Evolutionary conservation across 2,797 vertebrate genomes (phyloP).

Genomic region (Mareca penelope): DNA sequence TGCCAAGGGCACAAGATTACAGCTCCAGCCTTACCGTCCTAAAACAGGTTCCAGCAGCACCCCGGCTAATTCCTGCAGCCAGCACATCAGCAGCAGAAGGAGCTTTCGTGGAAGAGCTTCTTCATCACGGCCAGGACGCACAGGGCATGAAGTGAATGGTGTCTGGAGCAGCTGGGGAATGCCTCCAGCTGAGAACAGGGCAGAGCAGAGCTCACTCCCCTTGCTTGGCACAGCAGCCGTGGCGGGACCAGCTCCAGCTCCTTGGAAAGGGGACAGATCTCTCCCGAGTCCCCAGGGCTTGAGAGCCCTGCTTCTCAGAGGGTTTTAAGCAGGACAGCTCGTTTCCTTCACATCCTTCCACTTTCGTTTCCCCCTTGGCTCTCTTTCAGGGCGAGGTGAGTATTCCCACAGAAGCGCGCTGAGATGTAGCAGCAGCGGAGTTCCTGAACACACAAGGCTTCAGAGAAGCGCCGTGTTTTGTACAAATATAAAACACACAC

Average conservation of each 20-base stretch:
- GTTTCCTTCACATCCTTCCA: not conserved
- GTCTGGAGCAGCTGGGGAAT: not conserved
- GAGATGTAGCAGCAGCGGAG: not conserved
- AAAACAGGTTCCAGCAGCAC: not conserved
- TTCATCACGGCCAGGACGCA: accelerated
- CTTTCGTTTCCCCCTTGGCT: not conserved
- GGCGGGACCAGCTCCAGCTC: not conserved
- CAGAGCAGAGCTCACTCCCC: not conserved
- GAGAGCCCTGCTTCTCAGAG: not conserved
- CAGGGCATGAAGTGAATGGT: not conserved
- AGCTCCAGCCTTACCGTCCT: not conserved
- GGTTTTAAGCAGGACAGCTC: not conserved
- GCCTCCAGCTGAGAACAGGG: not conserved
- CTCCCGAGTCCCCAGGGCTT: not conserved
- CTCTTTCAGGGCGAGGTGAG: not conserved
- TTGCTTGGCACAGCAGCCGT: not conserved
- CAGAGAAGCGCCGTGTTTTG: not conserved
- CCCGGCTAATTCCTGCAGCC: not conserved
- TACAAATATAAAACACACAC: conserved; percentile 32
- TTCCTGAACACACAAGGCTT: not conserved
- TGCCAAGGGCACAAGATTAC: not conserved
- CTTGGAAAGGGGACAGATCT: not conserved
- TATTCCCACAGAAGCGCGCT: not conserved
- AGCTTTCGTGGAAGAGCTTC: not conserved
- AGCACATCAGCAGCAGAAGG: accelerated